Percentiles rank a stretch among this genome's conserved stretches.
phyloP scores from a whole-genome alignment of 2,888 invertebrate species.

The Drosophila kambysellisi region DNA sequence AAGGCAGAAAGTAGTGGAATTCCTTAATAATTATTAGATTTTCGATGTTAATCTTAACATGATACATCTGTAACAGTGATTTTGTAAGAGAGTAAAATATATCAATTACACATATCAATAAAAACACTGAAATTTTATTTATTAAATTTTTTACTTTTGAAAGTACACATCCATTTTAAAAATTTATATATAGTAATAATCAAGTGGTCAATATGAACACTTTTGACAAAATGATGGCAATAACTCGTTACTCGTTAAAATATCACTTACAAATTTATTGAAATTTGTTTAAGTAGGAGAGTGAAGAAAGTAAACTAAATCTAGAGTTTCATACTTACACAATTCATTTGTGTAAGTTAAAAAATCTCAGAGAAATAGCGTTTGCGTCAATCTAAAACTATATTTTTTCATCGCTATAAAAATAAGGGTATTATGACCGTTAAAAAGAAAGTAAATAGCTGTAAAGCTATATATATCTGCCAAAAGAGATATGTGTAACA shows the following conservation, averaged over 20 bases:
- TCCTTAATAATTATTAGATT: not conserved
- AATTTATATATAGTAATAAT: not conserved
- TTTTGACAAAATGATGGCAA: no score
- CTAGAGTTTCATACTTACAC: not conserved
- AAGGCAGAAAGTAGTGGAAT: not conserved
- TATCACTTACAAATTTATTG: not conserved
- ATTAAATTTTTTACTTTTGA: not conserved
- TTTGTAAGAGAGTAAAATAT: not conserved
- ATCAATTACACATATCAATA: not conserved
- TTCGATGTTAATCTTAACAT: no score
- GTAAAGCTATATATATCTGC: not conserved
- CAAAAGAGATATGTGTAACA: constrained; percentile 3
- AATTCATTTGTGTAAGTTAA: not conserved
- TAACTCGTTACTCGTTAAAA: not conserved
- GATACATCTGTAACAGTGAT: not conserved
- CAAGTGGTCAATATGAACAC: no score
- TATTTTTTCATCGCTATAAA: not conserved
- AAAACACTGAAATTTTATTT: not conserved
- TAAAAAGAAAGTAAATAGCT: constrained; percentile 24
- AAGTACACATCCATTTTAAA: not conserved
- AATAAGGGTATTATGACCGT: not conserved
- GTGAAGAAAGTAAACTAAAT: not conserved
- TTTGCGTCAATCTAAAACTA: not conserved
- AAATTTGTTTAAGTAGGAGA: not conserved
- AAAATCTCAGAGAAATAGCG: not conserved